phyloP scores from a whole-genome alignment of 2,888 invertebrate genomes.

The Cephus pygmeus region DNA sequence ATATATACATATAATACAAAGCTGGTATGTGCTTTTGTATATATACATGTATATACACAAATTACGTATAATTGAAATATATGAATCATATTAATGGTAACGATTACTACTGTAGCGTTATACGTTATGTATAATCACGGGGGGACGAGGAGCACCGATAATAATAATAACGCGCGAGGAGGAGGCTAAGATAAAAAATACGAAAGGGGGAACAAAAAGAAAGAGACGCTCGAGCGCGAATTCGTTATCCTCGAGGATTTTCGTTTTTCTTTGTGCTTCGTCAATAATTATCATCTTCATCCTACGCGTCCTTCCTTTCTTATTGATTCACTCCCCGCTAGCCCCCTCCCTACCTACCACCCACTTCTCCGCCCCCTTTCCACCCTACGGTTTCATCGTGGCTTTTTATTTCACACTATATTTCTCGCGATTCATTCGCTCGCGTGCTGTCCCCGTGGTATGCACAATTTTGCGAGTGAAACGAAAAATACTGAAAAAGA shows the following conservation, averaged over 20 bases:
- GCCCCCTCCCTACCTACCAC: too few species aligned
- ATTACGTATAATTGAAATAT: conserved; percentile 35
- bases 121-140: too few species aligned
- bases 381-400: not conserved
- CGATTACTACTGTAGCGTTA: too few species aligned
- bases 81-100: conserved; percentile 35
- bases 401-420: not conserved
- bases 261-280: not conserved
- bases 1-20: conserved; percentile 19
- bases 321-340: not conserved
- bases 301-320: not conserved
- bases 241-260: not conserved
- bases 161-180: not conserved
- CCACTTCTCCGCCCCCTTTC: too few species aligned
- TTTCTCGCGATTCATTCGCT: not conserved
- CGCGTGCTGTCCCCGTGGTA: not conserved
- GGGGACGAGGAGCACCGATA: not conserved
- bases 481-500: not conserved
- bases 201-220: not conserved
- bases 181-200: not conserved
- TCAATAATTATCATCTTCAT: not conserved
- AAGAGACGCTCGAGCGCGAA: not conserved
- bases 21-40: conserved; percentile 3
- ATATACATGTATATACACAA: conserved; percentile 17
- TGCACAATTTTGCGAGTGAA: not conserved